Base-by-base conservation (phyloP, 2,888 invertebrate genomes). In the Hypolimnas misippus region DNA sequence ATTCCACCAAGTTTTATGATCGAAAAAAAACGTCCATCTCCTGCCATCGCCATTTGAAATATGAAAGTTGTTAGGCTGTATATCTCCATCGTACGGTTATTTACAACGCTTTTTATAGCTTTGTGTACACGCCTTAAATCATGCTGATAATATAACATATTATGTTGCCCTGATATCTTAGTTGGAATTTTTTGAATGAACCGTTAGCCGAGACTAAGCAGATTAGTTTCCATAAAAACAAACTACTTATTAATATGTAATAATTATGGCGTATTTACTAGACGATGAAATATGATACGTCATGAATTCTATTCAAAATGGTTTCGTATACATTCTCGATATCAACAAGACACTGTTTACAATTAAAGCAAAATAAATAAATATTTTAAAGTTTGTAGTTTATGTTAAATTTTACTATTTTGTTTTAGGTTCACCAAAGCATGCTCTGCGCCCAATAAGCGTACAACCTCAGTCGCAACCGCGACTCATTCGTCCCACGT, bases 1-100 rank as follows among this genome's bases (percentile, higher is more conserved):
- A 81, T 76, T 75, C 69, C 62, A 70, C 65, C 65, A 76, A 71
- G 77, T 82, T 87, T 87, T 84, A 84, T 83, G 82, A 78, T 65
- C 62, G 62, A 64, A 66, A 57, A 66, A 63, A 62, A 60, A 52
- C 52, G 55, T 62, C 62, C 55, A 57, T 62, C 58, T 61, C 79
- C 84, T 83, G 84, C 83, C 86, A 80, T 75, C 76, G 79, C 82
- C 80, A 76, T 86, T 86, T 90, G 90, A 90, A 83, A 84, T 89
- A 91, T 89, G 87, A 86, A 86, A 85, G 84, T 83, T 84, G 81
- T 85, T 84, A 84, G 83, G 82, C 80, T 79, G 78, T 90, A 88
- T 89, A 89, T 89, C 84, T 86, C 83, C 76, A 83, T 82, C 78
- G 77, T 71, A 70, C 68, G 71, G 73, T 82, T 83, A 76, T 87